Percentiles rank a stretch among this genome's conserved stretches.
phyloP scores from a whole-genome alignment of 2,113 vertebrate species.

The Siniperca knerii region DNA sequence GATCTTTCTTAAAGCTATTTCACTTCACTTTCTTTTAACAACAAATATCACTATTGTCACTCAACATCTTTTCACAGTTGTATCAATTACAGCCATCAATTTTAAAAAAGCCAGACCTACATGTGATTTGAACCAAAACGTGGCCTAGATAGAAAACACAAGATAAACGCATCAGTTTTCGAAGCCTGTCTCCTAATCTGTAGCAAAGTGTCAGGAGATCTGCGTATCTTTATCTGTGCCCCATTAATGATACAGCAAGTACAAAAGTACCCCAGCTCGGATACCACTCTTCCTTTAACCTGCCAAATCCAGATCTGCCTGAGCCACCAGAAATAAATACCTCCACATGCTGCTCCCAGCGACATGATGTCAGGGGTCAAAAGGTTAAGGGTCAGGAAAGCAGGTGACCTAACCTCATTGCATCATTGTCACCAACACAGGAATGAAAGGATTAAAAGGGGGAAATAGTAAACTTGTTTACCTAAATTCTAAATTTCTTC shows the following conservation, averaged over 20 bases:
- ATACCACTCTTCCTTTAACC: conserved; percentile 79
- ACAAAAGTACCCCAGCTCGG: conserved; percentile 77
- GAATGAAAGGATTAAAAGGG: conserved; percentile 6
- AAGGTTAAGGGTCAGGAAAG: conserved; percentile 66
- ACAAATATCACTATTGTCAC: neutral
- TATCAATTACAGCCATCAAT: conserved; percentile 69
- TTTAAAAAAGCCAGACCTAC: conserved; percentile 69
- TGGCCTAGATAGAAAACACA: conserved; percentile 69
- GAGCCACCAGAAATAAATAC: conserved; percentile 70
- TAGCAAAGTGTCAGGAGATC: conserved; percentile 73
- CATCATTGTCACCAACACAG: conserved; percentile 39
- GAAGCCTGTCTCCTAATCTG: conserved; percentile 59
- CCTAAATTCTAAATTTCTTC: neutral
- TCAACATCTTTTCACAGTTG: conserved; percentile 1
- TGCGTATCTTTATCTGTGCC: conserved; percentile 71
- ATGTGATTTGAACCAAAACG: conserved; percentile 81
- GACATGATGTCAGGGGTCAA: conserved; percentile 67
- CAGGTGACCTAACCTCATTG: conserved; percentile 67
- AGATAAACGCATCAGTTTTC: conserved; percentile 82
- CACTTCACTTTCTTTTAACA: neutral
- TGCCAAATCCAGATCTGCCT: conserved; percentile 64
- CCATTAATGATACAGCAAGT: conserved; percentile 84
- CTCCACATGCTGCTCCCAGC: conserved; percentile 13
- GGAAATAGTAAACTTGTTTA: neutral
- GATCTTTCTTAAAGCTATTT: neutral